Evolutionary conservation across 2,888 invertebrate species (phyloP), one percentile per base, ranked within the genome.

Genomic region (Sesia bembeciformis): DNA sequence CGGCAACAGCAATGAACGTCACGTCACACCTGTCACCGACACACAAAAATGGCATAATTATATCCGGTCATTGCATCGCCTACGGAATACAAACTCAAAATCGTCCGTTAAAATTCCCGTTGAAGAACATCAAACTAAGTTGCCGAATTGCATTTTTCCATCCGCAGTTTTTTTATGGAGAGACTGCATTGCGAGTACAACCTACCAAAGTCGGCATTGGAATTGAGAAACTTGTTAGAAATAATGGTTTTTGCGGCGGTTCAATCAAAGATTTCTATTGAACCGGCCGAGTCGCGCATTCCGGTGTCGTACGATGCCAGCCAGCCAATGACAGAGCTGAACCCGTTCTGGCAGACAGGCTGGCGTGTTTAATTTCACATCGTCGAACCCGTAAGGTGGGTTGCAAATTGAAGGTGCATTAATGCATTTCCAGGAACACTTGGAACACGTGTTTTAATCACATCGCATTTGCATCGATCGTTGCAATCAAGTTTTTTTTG

Each of bases 201-300:
- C 46, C n/a, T 50, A 50, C 78, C 77, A 68, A 78, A 81, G 73
- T 75, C 72, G 84, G 81, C 63, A 70, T 68, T 72, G 77, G 77
- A 73, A 78, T 78, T 81, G 81, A 80, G 83, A 84, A 84, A 84
- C 84, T 83, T 66, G 81, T 82, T 81, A 76, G 77, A 76, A 72
- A 72, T 70, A 63, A 64, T 61, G 66, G 72, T 82, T 84, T 83
- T 84, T 84, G 69, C 69, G 58, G 64, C 60, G 62, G 63, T 62
- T 61, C 56, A 65, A 53, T 58, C 57, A 59, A 51, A 77, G 81
- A 80, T 85, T 85, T 85, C 84, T 84, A 84, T 77, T 61, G 64
- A 64, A 67, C 59, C 57, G 58, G 59, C 46, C 51, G 53, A 50
- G 57, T 54, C 52, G 61, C 23, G 61, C 66, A 65, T 67, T 65